Evolutionary conservation across 37 sponge, comb jelly and placozoan species (phyloP).

Genomic region (Spongilla lacustris): DNA sequence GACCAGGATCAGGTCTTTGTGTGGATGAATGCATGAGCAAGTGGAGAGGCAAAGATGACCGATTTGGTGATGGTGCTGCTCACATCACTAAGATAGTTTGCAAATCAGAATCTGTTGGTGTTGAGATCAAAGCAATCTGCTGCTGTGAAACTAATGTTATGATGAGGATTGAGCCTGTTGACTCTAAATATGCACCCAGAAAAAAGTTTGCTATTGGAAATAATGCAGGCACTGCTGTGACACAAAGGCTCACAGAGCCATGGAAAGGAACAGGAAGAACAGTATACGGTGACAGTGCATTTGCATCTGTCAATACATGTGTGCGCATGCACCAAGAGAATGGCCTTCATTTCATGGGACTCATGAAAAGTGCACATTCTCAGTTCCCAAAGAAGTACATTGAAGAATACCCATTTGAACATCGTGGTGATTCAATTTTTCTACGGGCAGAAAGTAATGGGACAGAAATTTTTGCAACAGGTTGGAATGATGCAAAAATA

Average conservation of each 20-base stretch:
- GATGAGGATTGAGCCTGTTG: constrained; percentile 1
- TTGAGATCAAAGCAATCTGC: background rate
- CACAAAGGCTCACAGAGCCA: background rate
- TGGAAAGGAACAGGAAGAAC: background rate
- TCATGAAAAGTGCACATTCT: too few species aligned
- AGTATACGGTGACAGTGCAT: background rate
- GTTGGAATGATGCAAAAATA: too few species aligned
- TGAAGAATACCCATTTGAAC: too few species aligned
- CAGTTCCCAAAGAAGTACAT: too few species aligned
- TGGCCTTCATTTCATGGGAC: too few species aligned
- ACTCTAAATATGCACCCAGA: background rate
- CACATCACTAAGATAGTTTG: background rate
- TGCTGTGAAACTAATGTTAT: constrained; percentile 1
- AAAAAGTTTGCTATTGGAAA: constrained; percentile 1
- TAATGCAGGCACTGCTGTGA: background rate
- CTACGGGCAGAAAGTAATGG: too few species aligned
- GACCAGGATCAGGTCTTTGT: background rate
- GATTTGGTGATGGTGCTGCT: too few species aligned
- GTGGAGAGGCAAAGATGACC: too few species aligned
- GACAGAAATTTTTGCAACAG: too few species aligned
- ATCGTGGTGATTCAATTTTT: too few species aligned
- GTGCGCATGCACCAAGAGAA: too few species aligned
- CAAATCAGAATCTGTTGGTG: background rate
- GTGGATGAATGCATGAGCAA: too few species aligned
- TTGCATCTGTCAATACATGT: background rate